Base-by-base conservation (phyloP, 2,797 vertebrate genomes). In the Anolis apletophallus region DNA sequence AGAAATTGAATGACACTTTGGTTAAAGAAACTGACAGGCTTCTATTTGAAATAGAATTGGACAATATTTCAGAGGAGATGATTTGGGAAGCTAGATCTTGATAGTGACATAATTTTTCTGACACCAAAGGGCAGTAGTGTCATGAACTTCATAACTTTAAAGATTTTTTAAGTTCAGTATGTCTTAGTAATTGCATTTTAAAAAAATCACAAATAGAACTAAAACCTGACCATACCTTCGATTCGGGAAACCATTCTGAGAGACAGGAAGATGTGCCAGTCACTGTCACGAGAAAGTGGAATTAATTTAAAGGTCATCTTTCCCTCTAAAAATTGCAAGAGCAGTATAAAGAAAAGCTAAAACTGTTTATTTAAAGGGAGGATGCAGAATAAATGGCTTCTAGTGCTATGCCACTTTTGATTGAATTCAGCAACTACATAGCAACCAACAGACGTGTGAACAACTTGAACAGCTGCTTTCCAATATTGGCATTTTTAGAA, bases 1-100 rank as follows among this genome's bases (percentile, higher is more conserved):
- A 89, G 82, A 90, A 95, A 92, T 75, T 84, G 72, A 89, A 81
- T 40, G 84, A 92, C 83, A 93, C 78, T 85, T 94, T 90, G 92
- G 78, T 88, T 93, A 95, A 89, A 88, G 88, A 94, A 91, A 87
- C 87, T 92, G 55, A 61, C 81, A 79, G 90, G 81, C 88, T 85
- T 77, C 88, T 90, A 85, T 85, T 92, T 81, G 74, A 85, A 89
- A 88, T n/a, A 83, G 59, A 93, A 84, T 81, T 76, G 32, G 23
- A 84, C 74, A 64, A n/a, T 88, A 23, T 92, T 93, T 93, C 81
- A 88, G 72, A 89, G 88, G 87, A 76, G 26, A 83, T 91, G 21
- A 83, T 91, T 90, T 73, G 86, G 78, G 36, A 93, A 93, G 36
- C 34, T 91, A 86, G 89, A 89, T 87, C 9, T 1, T 90, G 78